These are phyloP conservation scores for Centropyge bicolor DNA, from an alignment of 2,797 vertebrate genomes.

Conservation along the genomic window DNA sequence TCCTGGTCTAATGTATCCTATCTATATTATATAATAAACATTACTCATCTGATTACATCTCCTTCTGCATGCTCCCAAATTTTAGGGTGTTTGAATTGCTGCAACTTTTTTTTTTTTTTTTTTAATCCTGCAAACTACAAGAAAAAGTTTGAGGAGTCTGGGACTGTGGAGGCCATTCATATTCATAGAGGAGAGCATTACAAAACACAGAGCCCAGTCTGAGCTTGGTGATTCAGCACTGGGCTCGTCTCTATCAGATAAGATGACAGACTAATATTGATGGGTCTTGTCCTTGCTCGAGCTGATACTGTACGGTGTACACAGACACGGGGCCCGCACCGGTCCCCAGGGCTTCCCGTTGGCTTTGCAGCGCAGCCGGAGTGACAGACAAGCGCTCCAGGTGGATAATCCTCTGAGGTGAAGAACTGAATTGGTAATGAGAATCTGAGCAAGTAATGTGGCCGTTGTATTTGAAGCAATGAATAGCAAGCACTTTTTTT, in stretches of 20 bases:
- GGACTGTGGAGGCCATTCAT: slow-evolving; percentile 49
- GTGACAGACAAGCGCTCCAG: slow-evolving; percentile 71
- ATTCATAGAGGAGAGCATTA: slow-evolving; percentile 64
- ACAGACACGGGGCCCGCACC: slow-evolving; percentile 42
- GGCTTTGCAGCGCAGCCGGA: slow-evolving; percentile 59
- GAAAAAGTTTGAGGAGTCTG: slow-evolving; percentile 49
- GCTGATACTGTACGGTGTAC: slow-evolving; percentile 75
- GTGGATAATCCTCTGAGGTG: slow-evolving; percentile 66
- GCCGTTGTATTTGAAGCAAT: slow-evolving; percentile 55
- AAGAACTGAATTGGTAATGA: slow-evolving; percentile 65
- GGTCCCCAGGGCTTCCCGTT: slow-evolving; percentile 64
- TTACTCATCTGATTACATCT: neutral
- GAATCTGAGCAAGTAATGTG: slow-evolving; percentile 51
- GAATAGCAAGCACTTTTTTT: slow-evolving; percentile 45
- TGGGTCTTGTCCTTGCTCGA: slow-evolving; percentile 76
- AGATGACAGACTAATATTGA: slow-evolving; percentile 83
- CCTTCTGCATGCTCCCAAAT: neutral
- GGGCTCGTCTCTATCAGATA: slow-evolving; percentile 77
- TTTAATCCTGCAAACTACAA: slow-evolving; percentile 30
- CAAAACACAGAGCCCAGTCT: slow-evolving; percentile 55
- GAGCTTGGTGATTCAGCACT: slow-evolving; percentile 77
- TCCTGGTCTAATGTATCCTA: neutral
- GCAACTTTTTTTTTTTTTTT: slow-evolving; percentile 18
- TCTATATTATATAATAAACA: neutral
- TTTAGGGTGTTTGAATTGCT: neutral